Evolutionary conservation across 2,113 vertebrate genomes (phyloP).

Genomic region (Martes martes): DNA sequence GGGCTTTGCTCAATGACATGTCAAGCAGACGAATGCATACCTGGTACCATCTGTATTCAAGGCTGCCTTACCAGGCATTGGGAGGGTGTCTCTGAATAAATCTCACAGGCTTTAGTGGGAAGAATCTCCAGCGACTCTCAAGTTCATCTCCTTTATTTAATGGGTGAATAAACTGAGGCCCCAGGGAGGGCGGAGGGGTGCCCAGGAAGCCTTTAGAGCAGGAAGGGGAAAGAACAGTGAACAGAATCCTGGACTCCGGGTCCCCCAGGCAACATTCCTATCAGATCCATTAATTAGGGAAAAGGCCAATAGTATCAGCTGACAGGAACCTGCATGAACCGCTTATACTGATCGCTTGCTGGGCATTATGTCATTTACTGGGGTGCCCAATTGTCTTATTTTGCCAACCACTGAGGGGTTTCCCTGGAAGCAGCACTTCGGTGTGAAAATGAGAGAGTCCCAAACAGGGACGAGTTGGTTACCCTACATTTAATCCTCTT

Average conservation of each 20-base stretch:
- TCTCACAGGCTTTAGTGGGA: neutral
- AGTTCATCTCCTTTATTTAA: conserved; percentile 27
- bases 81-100: neutral
- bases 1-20: neutral
- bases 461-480: neutral
- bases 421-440: neutral
- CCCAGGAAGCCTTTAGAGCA: neutral
- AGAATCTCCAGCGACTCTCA: neutral
- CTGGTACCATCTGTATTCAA: neutral
- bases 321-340: neutral
- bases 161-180: neutral
- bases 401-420: neutral
- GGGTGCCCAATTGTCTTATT: neutral
- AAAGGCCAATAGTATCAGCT: neutral
- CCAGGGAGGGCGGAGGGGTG: neutral
- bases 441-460: neutral
- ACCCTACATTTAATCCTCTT: neutral
- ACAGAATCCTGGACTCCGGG: neutral
- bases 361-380: neutral
- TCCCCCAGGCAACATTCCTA: neutral
- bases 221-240: neutral
- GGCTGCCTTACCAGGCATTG: neutral
- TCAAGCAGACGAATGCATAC: neutral
- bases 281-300: neutral
- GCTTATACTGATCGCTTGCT: neutral